A percentile compares a stretch with the other conserved stretches of the same genome.
These are phyloP conservation scores for Strix aluco DNA, from an alignment of 2,113 vertebrate species.

Conservation along the genomic window DNA sequence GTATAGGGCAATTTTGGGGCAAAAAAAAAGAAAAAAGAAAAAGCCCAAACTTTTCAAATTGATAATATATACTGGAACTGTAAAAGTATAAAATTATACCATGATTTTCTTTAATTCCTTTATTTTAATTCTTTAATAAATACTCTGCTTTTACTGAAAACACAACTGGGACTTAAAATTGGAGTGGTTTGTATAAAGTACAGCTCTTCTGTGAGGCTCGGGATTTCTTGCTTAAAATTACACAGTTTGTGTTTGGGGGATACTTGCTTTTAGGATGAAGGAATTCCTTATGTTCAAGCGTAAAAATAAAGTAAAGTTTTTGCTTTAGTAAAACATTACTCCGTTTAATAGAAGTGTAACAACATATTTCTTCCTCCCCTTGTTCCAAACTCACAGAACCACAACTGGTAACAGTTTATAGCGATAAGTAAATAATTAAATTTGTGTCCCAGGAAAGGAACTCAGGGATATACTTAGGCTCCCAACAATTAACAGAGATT, in stretches of 20 bases:
- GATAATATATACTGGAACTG: not conserved
- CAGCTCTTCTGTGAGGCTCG: not conserved
- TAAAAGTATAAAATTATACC: not conserved
- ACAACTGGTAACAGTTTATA: not conserved
- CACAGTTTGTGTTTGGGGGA: not conserved
- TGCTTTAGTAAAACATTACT: not conserved
- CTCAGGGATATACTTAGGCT: not conserved
- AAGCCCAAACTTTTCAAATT: not conserved
- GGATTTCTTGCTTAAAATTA: not conserved
- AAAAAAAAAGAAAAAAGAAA: accelerated
- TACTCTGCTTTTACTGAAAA: not conserved
- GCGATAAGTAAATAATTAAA: not conserved
- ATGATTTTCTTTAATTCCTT: not conserved
- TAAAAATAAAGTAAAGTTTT: not conserved
- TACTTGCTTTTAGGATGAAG: not conserved
- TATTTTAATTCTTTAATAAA: not conserved
- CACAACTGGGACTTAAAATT: not conserved
- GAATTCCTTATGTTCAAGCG: not conserved
- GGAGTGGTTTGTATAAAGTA: not conserved
- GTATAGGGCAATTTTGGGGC: no score
- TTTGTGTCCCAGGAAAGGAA: not conserved
- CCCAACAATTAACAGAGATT: not conserved
- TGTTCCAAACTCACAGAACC: not conserved
- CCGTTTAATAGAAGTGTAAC: not conserved
- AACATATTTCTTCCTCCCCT: not conserved